Base-by-base conservation (phyloP, 2,797 vertebrate species). In the Coregonus ussuriensis region DNA sequence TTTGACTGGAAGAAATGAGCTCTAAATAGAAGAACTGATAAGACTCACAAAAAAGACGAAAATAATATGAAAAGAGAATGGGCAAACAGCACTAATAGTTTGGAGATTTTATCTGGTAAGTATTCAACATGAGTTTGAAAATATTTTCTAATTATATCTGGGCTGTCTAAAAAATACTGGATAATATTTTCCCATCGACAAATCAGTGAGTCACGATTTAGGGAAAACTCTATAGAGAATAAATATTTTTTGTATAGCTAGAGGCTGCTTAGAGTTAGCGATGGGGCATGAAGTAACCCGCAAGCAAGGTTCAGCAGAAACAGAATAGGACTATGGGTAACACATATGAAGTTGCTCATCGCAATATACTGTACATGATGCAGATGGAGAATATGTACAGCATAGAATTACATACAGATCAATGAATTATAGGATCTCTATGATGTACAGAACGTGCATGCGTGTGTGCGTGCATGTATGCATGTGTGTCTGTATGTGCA, bases 81-180 rank as follows among this genome's bases (percentile, higher is more conserved):
- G 66, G 21, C 74, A 79, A 81, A 77, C 77, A 75, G 25, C 37
- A 54, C 62, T 13, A 56, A 62, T 9, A 33, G 41, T 75, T 87
- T 80, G 37, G 75, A 83, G 77, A 83, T 82, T 72, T 73, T 79
- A 86, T 83, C 83, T 71, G 18, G 33, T 85, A 84, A 81, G 14
- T 71, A 79, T 83, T 80, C 79, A 71, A 86, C 83, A 72, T 79
- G 74, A 74, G 31, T 82, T 85, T 87, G 85, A 91, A 91, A 88
- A 85, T 81, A 80, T 88, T 90, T 88, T 82, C 79, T 1, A 56
- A 87, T 87, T 88, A 84, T 70, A 81, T 69, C 51, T 51, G 59
- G 37, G n/a, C 35, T 81, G 67, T 84, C 51, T 79, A 25, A 71
- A 86, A 82, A 74, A 87, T 76, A 52, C 66, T 75, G 83, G 65